phyloP scores from a whole-genome alignment of 2,797 vertebrate genomes.

The Myotis planiceps region DNA sequence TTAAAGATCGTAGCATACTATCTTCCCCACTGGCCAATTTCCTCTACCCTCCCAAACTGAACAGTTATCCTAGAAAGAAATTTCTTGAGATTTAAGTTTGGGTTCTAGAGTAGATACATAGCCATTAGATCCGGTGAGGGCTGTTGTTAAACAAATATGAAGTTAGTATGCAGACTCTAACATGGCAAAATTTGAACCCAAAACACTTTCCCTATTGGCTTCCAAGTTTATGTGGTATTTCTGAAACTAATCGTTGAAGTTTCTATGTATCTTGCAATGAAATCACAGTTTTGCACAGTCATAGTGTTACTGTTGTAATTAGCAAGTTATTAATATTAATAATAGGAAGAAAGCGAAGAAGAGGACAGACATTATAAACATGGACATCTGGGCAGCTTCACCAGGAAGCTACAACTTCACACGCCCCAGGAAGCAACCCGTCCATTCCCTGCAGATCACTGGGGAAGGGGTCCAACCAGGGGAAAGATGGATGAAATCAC shows the following conservation, averaged over 20 bases:
- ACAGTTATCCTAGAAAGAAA: neutral
- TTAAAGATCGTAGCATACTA: neutral
- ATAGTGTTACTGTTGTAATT: neutral
- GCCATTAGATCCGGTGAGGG: neutral
- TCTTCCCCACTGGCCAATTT: neutral
- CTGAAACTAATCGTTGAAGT: neutral
- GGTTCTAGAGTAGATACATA: neutral
- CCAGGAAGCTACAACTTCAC: neutral
- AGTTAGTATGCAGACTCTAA: neutral
- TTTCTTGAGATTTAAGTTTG: neutral
- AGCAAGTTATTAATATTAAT: neutral
- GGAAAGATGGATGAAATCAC: neutral
- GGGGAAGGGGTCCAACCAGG: neutral
- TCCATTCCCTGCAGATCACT: neutral
- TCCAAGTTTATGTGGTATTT: neutral
- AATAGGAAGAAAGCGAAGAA: neutral
- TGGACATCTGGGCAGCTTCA: neutral
- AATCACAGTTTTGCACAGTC: neutral
- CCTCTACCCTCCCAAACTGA: neutral
- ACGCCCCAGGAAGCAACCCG: neutral
- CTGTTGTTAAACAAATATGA: neutral
- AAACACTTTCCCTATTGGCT: neutral
- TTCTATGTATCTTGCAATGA: neutral
- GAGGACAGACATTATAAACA: neutral
- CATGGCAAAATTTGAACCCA: neutral